Percentiles rank a stretch among this genome's conserved stretches.
Conservation (phyloP, 1,140 invertebrate species). For the Hylaeus volcanicus region DNA sequence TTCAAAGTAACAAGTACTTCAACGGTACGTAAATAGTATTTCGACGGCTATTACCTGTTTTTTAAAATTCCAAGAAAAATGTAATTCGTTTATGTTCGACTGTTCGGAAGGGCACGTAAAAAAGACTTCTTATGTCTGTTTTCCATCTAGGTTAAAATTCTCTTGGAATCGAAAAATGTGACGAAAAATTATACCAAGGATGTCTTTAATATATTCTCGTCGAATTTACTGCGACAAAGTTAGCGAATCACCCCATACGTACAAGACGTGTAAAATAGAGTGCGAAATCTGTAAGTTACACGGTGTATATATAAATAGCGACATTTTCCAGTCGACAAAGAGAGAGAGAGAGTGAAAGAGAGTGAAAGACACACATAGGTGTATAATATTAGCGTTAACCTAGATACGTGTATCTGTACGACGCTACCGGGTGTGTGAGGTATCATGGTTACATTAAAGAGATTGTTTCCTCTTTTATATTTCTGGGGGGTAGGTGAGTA, state of each 20-base stretch:
- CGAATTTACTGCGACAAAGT: no score
- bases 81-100: no score
- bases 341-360: slow-evolving; percentile 1
- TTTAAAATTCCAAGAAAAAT: no score
- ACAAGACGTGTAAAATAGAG: slow-evolving; percentile 4
- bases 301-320: background rate
- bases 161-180: no score
- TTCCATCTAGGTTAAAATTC: no score
- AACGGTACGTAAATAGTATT: no score
- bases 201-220: no score
- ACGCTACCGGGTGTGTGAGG: slow-evolving; percentile 38
- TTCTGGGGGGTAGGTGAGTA: background rate
- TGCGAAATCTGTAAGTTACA: slow-evolving; percentile 46
- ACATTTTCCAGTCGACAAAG: background rate
- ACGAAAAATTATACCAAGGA: no score
- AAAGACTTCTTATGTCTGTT: no score
- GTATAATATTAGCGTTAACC: slow-evolving; percentile 52
- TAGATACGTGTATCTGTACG: slow-evolving; percentile 43
- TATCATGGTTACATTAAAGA: slow-evolving; percentile 30
- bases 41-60: no score
- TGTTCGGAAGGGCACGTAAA: no score
- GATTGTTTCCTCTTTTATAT: slow-evolving; percentile 45
- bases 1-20: no score
- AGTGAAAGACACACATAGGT: slow-evolving; percentile 39
- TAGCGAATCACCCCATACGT: background rate